Conservation (phyloP, 2,797 vertebrate genomes). For the Alca torda region DNA sequence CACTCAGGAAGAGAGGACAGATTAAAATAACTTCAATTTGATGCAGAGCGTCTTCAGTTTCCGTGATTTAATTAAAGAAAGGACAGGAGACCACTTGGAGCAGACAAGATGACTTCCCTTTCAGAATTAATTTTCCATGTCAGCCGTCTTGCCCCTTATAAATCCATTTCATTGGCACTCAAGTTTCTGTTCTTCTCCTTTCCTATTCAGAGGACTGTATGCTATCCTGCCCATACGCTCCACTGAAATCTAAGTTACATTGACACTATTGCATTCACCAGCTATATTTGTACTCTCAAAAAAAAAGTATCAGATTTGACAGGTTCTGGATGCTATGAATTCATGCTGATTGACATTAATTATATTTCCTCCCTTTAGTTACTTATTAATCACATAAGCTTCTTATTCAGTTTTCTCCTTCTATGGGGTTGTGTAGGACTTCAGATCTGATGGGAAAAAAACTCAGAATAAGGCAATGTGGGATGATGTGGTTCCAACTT, state of each 20-base stretch:
- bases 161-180: background rate
- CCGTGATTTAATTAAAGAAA: background rate
- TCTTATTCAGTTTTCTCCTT: constrained; percentile 18
- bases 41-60: background rate
- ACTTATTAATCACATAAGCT: constrained; percentile 29
- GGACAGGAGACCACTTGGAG: background rate
- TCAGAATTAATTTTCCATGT: background rate
- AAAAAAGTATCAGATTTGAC: constrained; percentile 20
- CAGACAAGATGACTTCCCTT: background rate
- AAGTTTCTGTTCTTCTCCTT: background rate
- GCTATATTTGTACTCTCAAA: constrained; percentile 22
- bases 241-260: background rate
- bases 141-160: background rate
- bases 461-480: background rate
- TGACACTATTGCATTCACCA: background rate
- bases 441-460: background rate
- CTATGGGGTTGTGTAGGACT: constrained; percentile 31
- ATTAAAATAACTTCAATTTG: background rate
- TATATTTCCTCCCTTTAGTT: constrained; percentile 40
- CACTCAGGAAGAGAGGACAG: background rate
- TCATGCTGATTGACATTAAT: constrained; percentile 63
- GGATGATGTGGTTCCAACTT: background rate
- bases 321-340: constrained; percentile 40
- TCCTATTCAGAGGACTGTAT: background rate
- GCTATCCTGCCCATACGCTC: background rate